Evolutionary conservation across 2,113 vertebrate species (phyloP).

Genomic region (Oryzias woworae): DNA sequence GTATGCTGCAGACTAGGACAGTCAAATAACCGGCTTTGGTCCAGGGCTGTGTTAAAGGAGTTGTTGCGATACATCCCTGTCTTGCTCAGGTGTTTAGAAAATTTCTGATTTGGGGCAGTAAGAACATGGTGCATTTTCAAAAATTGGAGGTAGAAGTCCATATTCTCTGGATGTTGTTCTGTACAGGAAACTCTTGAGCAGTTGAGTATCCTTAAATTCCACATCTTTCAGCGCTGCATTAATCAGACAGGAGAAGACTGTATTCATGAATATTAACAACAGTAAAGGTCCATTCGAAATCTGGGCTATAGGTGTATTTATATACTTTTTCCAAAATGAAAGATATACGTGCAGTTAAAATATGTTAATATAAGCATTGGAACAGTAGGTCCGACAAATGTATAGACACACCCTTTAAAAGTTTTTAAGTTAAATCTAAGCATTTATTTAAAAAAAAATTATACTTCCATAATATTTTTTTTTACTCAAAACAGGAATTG

Average conservation of each 20-base stretch:
- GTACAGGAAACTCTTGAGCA: constrained; percentile 74
- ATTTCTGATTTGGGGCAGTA: constrained; percentile 77
- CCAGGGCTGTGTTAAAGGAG: constrained; percentile 79
- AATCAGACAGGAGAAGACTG: constrained; percentile 80
- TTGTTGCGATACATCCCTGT: constrained; percentile 76
- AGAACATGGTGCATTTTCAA: constrained; percentile 70
- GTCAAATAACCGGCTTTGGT: constrained; percentile 77
- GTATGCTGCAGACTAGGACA: constrained; percentile 69
- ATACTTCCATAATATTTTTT: no score
- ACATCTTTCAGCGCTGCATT: constrained; percentile 43
- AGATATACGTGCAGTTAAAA: no score
- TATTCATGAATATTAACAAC: no score
- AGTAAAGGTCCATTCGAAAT: no score
- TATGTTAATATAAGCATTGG: no score
- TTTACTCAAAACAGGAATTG: no score
- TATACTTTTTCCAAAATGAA: no score
- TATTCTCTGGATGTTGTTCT: constrained; percentile 82
- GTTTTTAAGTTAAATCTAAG: no score
- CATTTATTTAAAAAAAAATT: no score
- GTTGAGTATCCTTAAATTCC: constrained; percentile 15
- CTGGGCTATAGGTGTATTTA: no score
- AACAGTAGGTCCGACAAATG: no score
- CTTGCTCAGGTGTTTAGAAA: constrained; percentile 67
- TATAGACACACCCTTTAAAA: no score
- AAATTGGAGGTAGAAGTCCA: constrained; percentile 66